A percentile compares a stretch with the other conserved stretches of the same genome.
phyloP scores from a whole-genome alignment of 2,113 vertebrate species.

The Synchiropus splendidus region DNA sequence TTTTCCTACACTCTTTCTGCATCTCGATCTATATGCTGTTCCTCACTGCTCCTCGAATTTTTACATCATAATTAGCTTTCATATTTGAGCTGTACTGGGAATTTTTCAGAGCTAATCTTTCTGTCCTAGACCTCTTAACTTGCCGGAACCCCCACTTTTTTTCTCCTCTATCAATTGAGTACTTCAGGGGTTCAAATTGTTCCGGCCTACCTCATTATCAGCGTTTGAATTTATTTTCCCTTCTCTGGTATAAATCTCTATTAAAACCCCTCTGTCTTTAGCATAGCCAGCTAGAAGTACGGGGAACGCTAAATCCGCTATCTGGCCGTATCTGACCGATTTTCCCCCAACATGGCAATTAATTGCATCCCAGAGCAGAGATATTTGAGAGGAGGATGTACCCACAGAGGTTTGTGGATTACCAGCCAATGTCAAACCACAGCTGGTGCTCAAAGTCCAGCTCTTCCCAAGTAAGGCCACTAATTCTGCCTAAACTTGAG shows the following conservation, averaged over 20 bases:
- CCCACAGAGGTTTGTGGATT: conserved; percentile 55
- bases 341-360: conserved; percentile 66
- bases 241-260: conserved; percentile 76
- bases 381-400: conserved; percentile 58
- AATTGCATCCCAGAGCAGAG: conserved; percentile 66
- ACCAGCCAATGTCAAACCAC: conserved; percentile 45
- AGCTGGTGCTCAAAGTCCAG: conserved; percentile 30
- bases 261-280: conserved; percentile 69
- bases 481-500: no score
- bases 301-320: conserved; percentile 62
- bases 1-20: conserved; percentile 2
- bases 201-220: conserved; percentile 80
- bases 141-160: conserved; percentile 51
- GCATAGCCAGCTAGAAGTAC: conserved; percentile 62
- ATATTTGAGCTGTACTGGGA: conserved; percentile 69
- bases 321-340: conserved; percentile 64
- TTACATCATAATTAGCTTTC: conserved; percentile 74
- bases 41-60: conserved; percentile 41
- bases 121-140: conserved; percentile 77
- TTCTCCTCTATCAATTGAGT: conserved; percentile 62
- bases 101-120: conserved; percentile 75
- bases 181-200: conserved; percentile 75
- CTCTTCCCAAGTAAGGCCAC: no score
- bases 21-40: conserved; percentile 16
- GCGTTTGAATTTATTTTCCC: conserved; percentile 66